Evolutionary conservation across 2,797 vertebrate species (phyloP).

Genomic region (Sphaeramia orbicularis): DNA sequence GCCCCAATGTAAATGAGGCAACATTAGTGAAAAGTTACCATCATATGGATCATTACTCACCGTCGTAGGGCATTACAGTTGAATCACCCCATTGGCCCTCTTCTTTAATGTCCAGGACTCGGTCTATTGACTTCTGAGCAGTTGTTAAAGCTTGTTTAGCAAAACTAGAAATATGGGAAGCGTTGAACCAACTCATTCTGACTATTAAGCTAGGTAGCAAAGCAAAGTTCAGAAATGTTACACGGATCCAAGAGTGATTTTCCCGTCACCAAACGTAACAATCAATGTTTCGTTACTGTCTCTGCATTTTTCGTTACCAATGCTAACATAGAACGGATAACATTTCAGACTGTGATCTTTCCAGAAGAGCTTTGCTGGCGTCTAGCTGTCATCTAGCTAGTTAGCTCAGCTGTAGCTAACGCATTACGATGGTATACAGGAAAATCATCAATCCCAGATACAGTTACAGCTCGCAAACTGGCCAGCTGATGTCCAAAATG

Average conservation of each 20-base stretch:
- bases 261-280: slow-evolving; percentile 8
- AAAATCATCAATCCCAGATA: slow-evolving; percentile 14
- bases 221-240: slow-evolving; percentile 19
- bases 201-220: slow-evolving; percentile 24
- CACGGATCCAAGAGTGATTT: neutral
- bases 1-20: neutral
- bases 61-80: slow-evolving; percentile 84
- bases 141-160: slow-evolving; percentile 97
- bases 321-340: neutral
- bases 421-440: slow-evolving; percentile 27
- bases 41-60: slow-evolving; percentile 73
- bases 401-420: slow-evolving; percentile 39
- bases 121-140: slow-evolving; percentile 98
- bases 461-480: slow-evolving; percentile 35
- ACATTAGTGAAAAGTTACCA: neutral
- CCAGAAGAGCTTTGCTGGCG: slow-evolving; percentile 27
- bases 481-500: slow-evolving; percentile 20
- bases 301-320: slow-evolving; percentile 21
- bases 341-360: neutral
- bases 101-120: slow-evolving; percentile 97
- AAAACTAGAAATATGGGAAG: slow-evolving; percentile 96
- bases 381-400: slow-evolving; percentile 26
- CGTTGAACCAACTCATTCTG: slow-evolving; percentile 98
- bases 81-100: slow-evolving; percentile 92
- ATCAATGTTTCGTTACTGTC: neutral